Evolutionary conservation across 2,113 vertebrate genomes (phyloP).

Genomic region (Pardalotus punctatus): DNA sequence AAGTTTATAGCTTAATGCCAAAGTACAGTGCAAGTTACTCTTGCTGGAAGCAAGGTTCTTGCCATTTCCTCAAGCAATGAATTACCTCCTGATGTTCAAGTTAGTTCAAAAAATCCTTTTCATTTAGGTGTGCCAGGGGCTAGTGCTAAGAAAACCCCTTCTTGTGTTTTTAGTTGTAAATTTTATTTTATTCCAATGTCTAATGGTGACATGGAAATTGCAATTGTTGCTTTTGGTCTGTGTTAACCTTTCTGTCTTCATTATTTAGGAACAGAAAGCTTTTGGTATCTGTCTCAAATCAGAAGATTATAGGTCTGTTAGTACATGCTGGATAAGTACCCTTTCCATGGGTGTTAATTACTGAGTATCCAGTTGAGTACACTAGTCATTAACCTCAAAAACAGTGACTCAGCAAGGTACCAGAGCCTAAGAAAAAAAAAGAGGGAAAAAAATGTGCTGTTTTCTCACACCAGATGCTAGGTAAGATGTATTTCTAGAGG

Average conservation of each 20-base stretch:
- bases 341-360: constrained; percentile 4
- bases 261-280: not conserved
- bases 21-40: constrained; percentile 64
- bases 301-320: constrained; percentile 7
- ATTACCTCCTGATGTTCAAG: not conserved
- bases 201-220: not conserved
- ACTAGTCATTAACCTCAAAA: constrained; percentile 27
- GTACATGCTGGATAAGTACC: not conserved
- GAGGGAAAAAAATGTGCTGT: not conserved
- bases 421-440: not conserved
- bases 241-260: not conserved
- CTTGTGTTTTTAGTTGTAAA: constrained; percentile 47
- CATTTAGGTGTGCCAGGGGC: constrained; percentile 53
- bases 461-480: constrained; percentile 38
- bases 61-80: constrained; percentile 53
- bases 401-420: constrained; percentile 26
- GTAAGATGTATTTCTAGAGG: constrained; percentile 35
- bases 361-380: not conserved
- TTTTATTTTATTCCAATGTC: constrained; percentile 28
- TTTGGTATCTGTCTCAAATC: not conserved
- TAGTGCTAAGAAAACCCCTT: constrained; percentile 55
- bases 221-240: not conserved
- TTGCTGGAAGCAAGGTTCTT: constrained; percentile 68
- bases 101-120: constrained; percentile 56
- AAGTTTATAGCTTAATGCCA: constrained; percentile 50